Percentiles rank a stretch among this genome's conserved stretches.
Evolutionary conservation across 2,797 vertebrate genomes (phyloP).

Genomic region (Brotula barbata): DNA sequence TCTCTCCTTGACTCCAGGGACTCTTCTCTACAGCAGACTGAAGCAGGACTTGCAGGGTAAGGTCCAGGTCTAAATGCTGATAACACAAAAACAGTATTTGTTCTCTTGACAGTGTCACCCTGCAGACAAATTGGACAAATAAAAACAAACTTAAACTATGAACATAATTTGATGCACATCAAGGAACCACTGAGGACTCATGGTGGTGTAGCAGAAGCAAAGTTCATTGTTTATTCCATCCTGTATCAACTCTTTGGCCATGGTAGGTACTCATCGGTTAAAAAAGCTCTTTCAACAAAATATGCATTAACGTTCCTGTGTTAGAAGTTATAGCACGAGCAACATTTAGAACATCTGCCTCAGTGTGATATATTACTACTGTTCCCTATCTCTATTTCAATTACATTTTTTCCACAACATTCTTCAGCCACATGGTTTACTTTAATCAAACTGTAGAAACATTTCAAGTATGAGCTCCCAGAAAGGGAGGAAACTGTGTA

Average conservation of each 20-base stretch:
- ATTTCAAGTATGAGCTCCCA: no score
- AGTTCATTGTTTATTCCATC: conserved; percentile 8
- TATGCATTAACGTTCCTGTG: no score
- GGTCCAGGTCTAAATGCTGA: conserved; percentile 17
- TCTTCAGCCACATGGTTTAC: no score
- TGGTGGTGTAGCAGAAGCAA: neutral
- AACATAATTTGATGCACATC: conserved; percentile 12
- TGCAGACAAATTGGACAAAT: conserved; percentile 20
- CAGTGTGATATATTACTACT: no score
- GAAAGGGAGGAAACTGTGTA: no score
- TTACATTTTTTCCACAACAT: no score
- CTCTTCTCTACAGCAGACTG: neutral
- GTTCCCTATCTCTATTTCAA: no score
- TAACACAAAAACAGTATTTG: conserved; percentile 17
- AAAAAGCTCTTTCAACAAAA: no score
- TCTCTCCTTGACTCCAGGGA: neutral
- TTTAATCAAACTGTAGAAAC: no score
- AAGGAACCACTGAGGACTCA: conserved; percentile 13
- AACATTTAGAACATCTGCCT: no score
- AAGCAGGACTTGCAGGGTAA: conserved; percentile 9
- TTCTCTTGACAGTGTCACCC: conserved; percentile 3
- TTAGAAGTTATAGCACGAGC: no score
- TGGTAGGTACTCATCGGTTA: neutral
- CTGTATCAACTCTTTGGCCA: neutral
- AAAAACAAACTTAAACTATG: conserved; percentile 9